phyloP scores from a whole-genome alignment of 2,888 invertebrate genomes.

The Scaeva pyrastri region DNA sequence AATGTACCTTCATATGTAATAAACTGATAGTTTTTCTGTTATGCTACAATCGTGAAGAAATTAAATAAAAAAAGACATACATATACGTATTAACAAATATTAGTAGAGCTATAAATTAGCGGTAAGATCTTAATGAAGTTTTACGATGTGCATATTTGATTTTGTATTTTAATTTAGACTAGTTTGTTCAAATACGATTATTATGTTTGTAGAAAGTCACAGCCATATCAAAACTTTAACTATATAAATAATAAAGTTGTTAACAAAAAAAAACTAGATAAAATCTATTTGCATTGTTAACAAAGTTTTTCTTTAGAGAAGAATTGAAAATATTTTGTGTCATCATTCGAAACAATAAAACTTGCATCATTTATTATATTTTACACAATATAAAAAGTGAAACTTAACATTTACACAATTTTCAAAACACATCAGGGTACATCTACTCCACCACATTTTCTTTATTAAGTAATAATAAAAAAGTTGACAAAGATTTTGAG shows the following conservation, averaged over 20 bases:
- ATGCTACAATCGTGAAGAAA: constrained; percentile 38
- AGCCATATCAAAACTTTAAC: not conserved
- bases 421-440: too few species aligned
- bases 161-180: not conserved
- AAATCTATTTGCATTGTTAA: not conserved
- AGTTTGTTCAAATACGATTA: not conserved
- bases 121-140: constrained; percentile 40
- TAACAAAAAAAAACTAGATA: not conserved
- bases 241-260: not conserved
- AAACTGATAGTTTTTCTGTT: constrained; percentile 41
- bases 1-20: not conserved
- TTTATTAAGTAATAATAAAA: too few species aligned
- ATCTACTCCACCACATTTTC: too few species aligned
- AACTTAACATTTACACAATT: too few species aligned
- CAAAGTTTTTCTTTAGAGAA: not conserved
- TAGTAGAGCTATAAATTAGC: constrained; percentile 26
- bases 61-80: not conserved
- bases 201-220: not conserved
- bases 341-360: not conserved
- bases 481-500: too few species aligned
- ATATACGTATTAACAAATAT: not conserved
- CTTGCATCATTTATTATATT: too few species aligned
- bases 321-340: not conserved
- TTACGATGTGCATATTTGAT: constrained; percentile 19
- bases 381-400: too few species aligned